Evolutionary conservation across 2,113 vertebrate genomes (phyloP).

Genomic region (Pluvianellus socialis): DNA sequence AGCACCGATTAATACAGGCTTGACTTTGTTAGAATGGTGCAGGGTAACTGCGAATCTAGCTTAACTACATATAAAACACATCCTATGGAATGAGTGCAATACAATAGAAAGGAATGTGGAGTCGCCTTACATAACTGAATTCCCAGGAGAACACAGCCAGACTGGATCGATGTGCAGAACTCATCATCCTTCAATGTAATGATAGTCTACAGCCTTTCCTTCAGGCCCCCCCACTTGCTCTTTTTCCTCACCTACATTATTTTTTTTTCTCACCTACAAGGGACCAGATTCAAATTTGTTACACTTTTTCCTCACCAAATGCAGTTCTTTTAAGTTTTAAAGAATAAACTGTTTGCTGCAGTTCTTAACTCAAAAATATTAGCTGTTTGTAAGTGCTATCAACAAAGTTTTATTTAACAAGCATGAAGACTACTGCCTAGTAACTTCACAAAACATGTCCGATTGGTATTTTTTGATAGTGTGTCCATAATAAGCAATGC

Average conservation of each 20-base stretch:
- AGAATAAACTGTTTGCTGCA: not conserved
- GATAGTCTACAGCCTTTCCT: not conserved
- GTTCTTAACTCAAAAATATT: not conserved
- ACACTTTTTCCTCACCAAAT: not conserved
- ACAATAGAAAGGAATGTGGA: not conserved
- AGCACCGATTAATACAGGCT: not conserved
- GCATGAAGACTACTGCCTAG: not conserved
- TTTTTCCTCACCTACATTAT: not conserved
- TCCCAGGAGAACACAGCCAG: not conserved
- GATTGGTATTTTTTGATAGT: not conserved
- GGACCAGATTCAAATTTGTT: not conserved
- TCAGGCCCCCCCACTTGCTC: not conserved
- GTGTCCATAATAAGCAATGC: not conserved
- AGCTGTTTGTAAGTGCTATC: not conserved
- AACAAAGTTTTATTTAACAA: not conserved
- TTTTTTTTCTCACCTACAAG: not conserved
- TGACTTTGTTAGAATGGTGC: not conserved
- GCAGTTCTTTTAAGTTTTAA: not conserved
- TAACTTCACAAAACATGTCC: not conserved
- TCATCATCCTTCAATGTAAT: not conserved
- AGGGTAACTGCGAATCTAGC: not conserved
- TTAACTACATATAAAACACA: not conserved
- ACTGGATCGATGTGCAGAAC: not conserved
- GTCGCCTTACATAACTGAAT: not conserved
- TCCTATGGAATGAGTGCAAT: not conserved